A percentile compares a stretch with the other conserved stretches of the same genome.
Conservation (phyloP, 2,888 invertebrate genomes). For the Drepanosiphum platanoidis region DNA sequence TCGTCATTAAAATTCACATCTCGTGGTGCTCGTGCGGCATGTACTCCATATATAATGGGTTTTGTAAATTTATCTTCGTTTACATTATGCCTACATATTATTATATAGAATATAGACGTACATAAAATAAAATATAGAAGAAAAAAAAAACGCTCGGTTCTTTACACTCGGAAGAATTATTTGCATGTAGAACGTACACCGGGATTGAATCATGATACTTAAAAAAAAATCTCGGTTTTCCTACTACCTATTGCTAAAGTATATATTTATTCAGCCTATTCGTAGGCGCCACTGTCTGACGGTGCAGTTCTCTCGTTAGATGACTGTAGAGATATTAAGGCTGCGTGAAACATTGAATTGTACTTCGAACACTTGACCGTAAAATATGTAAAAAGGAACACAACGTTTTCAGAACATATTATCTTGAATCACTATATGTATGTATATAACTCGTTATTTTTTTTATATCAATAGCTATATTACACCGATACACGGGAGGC, state of each 20-base stretch:
- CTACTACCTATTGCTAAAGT: conserved; percentile 26
- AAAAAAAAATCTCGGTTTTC: conserved; percentile 24
- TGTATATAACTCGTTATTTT: background rate
- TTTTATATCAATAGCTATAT: background rate
- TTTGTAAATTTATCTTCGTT: background rate
- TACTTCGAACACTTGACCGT: conserved; percentile 54
- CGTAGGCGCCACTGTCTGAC: conserved; percentile 58
- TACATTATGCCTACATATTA: no score
- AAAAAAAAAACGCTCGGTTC: no score
- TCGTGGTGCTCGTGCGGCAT: background rate
- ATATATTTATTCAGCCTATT: conserved; percentile 24
- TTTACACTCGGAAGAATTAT: background rate
- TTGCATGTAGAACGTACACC: background rate
- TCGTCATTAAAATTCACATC: background rate
- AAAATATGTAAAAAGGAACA: conserved; percentile 49
- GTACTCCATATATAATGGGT: background rate
- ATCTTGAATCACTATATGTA: conserved; percentile 38
- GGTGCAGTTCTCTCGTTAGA: conserved; percentile 39
- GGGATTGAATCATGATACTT: conserved; percentile 31
- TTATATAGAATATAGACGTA: no score
- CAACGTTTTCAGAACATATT: conserved; percentile 43
- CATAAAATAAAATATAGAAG: no score
- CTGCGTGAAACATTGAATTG: conserved; percentile 51
- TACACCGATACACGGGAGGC: background rate
- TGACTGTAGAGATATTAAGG: conserved; percentile 32